A percentile compares a stretch with the other conserved stretches of the same genome.
Conservation (phyloP, 2,888 invertebrate species). For the Agrypnus murinus region DNA sequence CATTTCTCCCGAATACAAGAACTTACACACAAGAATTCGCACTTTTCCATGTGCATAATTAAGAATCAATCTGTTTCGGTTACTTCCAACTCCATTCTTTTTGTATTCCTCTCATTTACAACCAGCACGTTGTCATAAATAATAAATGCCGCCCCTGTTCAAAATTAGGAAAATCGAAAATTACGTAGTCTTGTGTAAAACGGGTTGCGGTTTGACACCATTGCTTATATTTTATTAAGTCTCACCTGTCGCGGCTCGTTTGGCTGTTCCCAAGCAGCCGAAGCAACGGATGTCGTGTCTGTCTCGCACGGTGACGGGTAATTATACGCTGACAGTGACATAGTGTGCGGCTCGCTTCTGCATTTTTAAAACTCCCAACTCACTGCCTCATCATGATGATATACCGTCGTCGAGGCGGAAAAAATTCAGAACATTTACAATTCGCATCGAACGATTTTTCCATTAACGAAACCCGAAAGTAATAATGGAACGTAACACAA, state of each 20-base stretch:
- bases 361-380: conserved; percentile 66
- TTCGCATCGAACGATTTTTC: conserved; percentile 38
- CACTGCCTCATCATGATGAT: conserved; percentile 52
- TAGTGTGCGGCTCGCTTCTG: conserved; percentile 69
- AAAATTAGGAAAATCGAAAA: conserved; percentile 38
- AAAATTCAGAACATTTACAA: conserved; percentile 41
- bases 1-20: no score
- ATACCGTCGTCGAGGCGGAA: conserved; percentile 53
- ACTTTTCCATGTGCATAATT: background rate
- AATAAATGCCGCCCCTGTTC: conserved; percentile 12
- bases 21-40: background rate
- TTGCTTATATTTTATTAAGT: conserved; percentile 70
- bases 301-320: conserved; percentile 70
- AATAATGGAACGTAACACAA: no score
- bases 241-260: conserved; percentile 70
- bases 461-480: conserved; percentile 22
- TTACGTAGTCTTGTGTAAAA: conserved; percentile 50
- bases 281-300: conserved; percentile 69
- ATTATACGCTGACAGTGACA: conserved; percentile 71
- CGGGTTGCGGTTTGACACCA: conserved; percentile 64
- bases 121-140: background rate
- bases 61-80: no score
- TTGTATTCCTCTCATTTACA: background rate
- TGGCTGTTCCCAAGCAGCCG: conserved; percentile 67
- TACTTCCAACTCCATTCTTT: no score